Conservation (phyloP, 1,140 invertebrate species). For the Drosophila quadrilineata region DNA sequence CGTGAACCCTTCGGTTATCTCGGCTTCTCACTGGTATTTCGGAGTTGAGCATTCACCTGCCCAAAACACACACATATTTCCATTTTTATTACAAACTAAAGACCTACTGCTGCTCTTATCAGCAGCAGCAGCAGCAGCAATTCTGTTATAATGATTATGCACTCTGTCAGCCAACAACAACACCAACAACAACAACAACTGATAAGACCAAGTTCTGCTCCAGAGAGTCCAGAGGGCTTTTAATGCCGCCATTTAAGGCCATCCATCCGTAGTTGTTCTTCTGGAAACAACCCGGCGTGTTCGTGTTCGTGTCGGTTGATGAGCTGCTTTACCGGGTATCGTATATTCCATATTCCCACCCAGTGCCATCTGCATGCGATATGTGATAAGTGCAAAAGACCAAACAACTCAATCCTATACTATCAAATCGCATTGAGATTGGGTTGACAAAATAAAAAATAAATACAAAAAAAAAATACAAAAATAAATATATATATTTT, state of each 20-base stretch:
- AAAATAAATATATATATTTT: background rate
- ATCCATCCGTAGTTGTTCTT: conserved; percentile 8
- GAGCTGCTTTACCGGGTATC: conserved; percentile 22
- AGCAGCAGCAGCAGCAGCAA: too few species aligned
- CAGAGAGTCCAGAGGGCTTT: conserved; percentile 4
- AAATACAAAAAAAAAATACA: background rate
- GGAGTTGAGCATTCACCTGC: background rate
- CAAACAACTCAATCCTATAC: background rate
- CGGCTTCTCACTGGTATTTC: background rate
- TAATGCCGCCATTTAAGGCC: conserved; percentile 19
- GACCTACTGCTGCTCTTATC: conserved; percentile 43
- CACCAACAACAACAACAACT: too few species aligned
- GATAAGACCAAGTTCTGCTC: conserved; percentile 46
- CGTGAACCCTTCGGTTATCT: too few species aligned
- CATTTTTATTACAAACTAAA: conserved; percentile 39
- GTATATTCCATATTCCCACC: background rate
- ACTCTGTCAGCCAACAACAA: conserved; percentile 41
- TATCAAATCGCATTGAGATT: conserved; percentile 42
- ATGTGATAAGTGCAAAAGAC: conserved; percentile 44
- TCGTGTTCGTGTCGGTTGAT: conserved; percentile 59
- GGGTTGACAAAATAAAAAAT: conserved; percentile 10
- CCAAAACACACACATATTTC: background rate
- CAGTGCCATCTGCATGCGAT: conserved; percentile 29
- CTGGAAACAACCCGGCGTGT: conserved; percentile 50
- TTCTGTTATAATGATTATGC: conserved; percentile 45